phyloP scores from a whole-genome alignment of 2,113 vertebrate genomes.

The Muscicapa adusta region DNA sequence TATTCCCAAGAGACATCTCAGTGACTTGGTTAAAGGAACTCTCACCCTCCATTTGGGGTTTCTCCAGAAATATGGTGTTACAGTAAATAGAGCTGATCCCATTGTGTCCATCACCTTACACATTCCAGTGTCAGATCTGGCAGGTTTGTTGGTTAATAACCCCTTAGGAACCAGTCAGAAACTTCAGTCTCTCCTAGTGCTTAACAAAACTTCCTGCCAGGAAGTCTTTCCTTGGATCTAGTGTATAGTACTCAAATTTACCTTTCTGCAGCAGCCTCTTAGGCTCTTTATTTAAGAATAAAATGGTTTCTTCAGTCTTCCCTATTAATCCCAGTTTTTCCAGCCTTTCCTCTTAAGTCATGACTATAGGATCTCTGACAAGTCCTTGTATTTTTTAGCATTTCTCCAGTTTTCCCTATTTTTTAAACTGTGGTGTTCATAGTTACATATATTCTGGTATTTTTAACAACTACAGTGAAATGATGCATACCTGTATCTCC shows the following conservation, averaged over 20 bases:
- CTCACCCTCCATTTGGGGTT: background rate
- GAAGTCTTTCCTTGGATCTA: background rate
- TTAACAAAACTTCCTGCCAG: background rate
- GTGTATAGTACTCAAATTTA: background rate
- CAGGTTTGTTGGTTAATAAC: background rate
- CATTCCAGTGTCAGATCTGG: background rate
- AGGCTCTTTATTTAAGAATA: background rate
- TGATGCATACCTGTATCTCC: background rate
- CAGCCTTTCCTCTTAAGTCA: background rate
- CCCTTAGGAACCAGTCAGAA: background rate
- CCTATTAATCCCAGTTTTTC: background rate
- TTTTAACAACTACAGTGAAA: background rate
- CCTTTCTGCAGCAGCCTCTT: background rate
- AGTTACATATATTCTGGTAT: background rate
- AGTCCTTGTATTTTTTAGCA: background rate
- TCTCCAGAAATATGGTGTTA: background rate
- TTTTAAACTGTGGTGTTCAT: background rate
- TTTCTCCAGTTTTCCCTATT: background rate
- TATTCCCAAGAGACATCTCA: background rate
- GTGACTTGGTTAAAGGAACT: background rate
- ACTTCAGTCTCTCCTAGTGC: background rate
- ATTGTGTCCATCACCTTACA: background rate
- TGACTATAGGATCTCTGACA: rapidly evolving
- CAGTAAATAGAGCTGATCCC: background rate
- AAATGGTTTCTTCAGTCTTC: background rate